A percentile compares a stretch with the other conserved stretches of the same genome.
phyloP scores from a whole-genome alignment of 2,113 vertebrate genomes.

The Mesocricetus auratus region DNA sequence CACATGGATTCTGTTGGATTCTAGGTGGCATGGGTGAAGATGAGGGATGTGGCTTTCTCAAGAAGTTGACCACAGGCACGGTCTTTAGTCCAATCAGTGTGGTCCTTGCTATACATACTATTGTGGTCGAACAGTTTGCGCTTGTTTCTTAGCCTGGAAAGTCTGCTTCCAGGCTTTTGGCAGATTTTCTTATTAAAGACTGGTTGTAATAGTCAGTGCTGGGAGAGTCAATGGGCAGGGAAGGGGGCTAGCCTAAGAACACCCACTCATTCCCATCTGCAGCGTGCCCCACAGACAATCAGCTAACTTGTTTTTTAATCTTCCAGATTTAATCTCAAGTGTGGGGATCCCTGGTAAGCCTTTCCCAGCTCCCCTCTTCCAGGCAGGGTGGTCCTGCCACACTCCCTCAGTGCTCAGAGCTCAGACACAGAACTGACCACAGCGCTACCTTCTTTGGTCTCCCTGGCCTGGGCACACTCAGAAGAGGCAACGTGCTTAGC shows the following conservation, averaged over 20 bases:
- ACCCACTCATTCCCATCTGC: not conserved
- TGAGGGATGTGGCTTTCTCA: not conserved
- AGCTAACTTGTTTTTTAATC: not conserved
- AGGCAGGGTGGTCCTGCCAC: not conserved
- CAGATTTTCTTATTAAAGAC: conserved; percentile 10
- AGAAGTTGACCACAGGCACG: not conserved
- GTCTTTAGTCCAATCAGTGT: not conserved
- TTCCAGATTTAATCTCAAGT: conserved; percentile 30
- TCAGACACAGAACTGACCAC: not conserved
- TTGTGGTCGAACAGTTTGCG: not conserved
- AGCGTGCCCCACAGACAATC: not conserved
- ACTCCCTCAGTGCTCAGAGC: not conserved
- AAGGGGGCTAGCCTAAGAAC: conserved; percentile 2
- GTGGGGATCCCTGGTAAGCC: not conserved
- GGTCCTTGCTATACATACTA: not conserved
- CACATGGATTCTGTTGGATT: not conserved
- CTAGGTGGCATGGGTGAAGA: not conserved
- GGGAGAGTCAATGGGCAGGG: conserved; percentile 22
- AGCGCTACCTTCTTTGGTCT: not conserved
- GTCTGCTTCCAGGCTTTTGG: conserved; percentile 31
- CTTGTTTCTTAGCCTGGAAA: not conserved
- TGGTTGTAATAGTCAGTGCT: not conserved
- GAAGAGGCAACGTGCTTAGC: not conserved
- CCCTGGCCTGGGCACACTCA: not conserved
- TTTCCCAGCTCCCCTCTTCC: not conserved